These are phyloP conservation scores for Tragelaphus eurycerus DNA, from an alignment of 2,797 vertebrate genomes.

Conservation along the genomic window DNA sequence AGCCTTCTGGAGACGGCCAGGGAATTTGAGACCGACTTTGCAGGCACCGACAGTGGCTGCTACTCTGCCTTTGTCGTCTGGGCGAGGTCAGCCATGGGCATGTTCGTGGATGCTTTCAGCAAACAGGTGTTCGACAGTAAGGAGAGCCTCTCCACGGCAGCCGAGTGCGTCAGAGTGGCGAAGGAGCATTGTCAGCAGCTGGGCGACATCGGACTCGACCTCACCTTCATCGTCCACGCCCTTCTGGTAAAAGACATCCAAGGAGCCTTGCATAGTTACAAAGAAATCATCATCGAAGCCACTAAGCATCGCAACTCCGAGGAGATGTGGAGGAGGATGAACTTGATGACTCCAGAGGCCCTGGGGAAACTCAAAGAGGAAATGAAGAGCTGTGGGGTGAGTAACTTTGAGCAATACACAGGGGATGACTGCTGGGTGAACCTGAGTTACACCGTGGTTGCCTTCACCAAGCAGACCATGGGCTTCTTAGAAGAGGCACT, in stretches of 20 bases:
- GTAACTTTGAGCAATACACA: conserved; percentile 93
- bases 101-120: conserved; percentile 98
- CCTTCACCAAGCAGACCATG: conserved; percentile 99
- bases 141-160: conserved; percentile 96
- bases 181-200: conserved; percentile 97
- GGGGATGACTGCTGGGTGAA: conserved; percentile 99
- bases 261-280: conserved; percentile 93
- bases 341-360: conserved; percentile 98
- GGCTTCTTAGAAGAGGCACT: conserved; percentile 96
- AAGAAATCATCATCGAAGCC: conserved; percentile 98
- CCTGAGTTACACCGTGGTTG: conserved; percentile 97
- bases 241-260: conserved; percentile 95
- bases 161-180: conserved; percentile 97
- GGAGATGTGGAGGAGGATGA: conserved; percentile 99
- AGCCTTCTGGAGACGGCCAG: conserved; percentile 96
- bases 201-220: conserved; percentile 95
- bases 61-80: conserved; percentile 98
- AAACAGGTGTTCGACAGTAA: conserved; percentile 99
- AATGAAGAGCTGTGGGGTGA: conserved; percentile 92
- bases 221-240: conserved; percentile 96
- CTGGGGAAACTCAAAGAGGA: conserved; percentile 95
- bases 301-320: conserved; percentile 98
- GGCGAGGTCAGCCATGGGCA: conserved; percentile 93
- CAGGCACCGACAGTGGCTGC: conserved; percentile 88
- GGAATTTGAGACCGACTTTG: conserved; percentile 97